phyloP scores from a whole-genome alignment of 2,113 vertebrate species.

The Dromas ardeola region DNA sequence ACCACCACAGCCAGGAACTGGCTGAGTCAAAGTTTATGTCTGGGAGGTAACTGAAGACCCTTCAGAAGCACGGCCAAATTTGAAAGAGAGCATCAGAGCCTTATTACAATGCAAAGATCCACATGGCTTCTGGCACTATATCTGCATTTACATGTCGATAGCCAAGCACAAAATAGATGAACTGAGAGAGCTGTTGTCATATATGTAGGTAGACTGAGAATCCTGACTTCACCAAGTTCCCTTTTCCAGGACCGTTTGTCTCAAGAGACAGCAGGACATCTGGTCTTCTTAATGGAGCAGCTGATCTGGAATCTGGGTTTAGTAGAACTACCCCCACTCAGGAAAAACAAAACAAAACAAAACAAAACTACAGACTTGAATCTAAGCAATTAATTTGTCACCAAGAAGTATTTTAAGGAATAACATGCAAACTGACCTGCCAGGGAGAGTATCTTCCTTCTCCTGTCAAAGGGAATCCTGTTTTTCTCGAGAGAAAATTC shows the following conservation, averaged over 20 bases:
- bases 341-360: neutral
- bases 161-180: neutral
- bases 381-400: slow-evolving; percentile 22
- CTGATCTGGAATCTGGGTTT: slow-evolving; percentile 12
- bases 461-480: slow-evolving; percentile 6
- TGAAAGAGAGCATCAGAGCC: neutral
- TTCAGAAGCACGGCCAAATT: neutral
- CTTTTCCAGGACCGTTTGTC: neutral
- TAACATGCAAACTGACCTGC: slow-evolving; percentile 27
- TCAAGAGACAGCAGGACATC: slow-evolving; percentile 1
- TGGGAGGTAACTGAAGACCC: neutral
- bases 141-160: neutral
- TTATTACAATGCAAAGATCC: neutral
- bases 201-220: neutral
- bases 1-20: neutral
- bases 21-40: neutral
- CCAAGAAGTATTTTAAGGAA: slow-evolving; percentile 47
- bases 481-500: slow-evolving; percentile 36
- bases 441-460: slow-evolving; percentile 10
- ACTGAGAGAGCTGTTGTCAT: neutral
- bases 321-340: neutral
- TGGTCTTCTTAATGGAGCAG: slow-evolving; percentile 12
- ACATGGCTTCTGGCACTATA: neutral
- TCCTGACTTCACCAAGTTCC: neutral
- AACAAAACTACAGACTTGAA: neutral